Evolutionary conservation across 2,888 invertebrate genomes (phyloP), one percentile per base, ranked within the genome.

Genomic region (Plagiodera versicolora): DNA sequence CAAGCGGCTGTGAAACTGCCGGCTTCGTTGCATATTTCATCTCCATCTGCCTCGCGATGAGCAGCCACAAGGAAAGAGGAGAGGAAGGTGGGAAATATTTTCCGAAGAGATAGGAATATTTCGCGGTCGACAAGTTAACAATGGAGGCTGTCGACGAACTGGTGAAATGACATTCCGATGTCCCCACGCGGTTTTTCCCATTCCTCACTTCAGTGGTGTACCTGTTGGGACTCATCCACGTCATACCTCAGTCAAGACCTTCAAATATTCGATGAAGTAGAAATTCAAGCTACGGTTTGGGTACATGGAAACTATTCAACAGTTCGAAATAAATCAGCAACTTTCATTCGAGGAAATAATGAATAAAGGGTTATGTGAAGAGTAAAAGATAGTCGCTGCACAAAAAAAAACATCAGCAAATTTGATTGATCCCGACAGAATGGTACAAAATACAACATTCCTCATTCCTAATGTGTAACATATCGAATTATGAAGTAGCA

Each of bases 51-150:
- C 44, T 30, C 16, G 47, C 49, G 63, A 47, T 28, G 46, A 52
- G 56, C 56, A 39, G 47, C 39, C 61, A 54, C 11, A 32, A 58
- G 58, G 57, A 56, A 60, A 67, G 64, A 62, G 61, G 62, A 39
- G 58, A 48, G 58, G 57, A 50, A 59, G 53, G 55, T 53, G 70
- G 50, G 56, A 71, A 64, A 69, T 63, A 66, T 72, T 71, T 74
- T 72, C 65, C 61, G 60, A 62, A 64, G 69, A 68, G 70, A 71
- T 70, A 74, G 68, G 72, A 75, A 75, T 74, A 75, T 74, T 71
- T 75, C 69, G 71, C 72, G 74, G 75, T 72, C 72, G 75, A 75
- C 73, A 74, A 71, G 72, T 72, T 73, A 75, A 75, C 76, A 77
- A 75, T 72, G 73, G 67, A 66, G 68, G 70, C 71, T 70, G 70